These are phyloP conservation scores for Drosophila littoralis DNA, from an alignment of 1,140 invertebrate genomes.

Conservation along the genomic window DNA sequence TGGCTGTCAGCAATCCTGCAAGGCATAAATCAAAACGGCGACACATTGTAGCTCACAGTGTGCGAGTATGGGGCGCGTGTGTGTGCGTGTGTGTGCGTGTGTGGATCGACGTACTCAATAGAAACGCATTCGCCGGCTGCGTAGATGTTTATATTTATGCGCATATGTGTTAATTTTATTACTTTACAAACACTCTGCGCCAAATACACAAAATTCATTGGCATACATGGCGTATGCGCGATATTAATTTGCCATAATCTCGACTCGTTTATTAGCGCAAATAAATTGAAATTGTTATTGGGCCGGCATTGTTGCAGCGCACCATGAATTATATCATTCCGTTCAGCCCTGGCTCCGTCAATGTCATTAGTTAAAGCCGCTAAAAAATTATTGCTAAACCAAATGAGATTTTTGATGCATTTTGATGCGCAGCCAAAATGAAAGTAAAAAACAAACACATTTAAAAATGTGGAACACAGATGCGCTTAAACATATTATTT, in stretches of 20 bases:
- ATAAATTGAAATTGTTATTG: constrained; percentile 52
- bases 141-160: constrained; percentile 64
- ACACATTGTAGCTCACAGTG: constrained; percentile 1
- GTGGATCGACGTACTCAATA: constrained; percentile 21
- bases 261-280: constrained; percentile 53
- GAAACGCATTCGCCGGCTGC: constrained; percentile 34
- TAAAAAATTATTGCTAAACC: constrained; percentile 4
- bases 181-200: constrained; percentile 46
- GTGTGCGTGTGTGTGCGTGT: not conserved
- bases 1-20: constrained; percentile 49
- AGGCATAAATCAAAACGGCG: constrained; percentile 50
- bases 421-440: not conserved
- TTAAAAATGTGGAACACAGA: too few species aligned
- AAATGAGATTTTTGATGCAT: not conserved
- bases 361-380: constrained; percentile 12
- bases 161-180: constrained; percentile 79
- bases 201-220: not conserved
- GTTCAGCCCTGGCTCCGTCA: not conserved
- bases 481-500: too few species aligned
- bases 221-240: constrained; percentile 47
- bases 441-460: too few species aligned
- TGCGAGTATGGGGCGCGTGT: not conserved
- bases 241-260: constrained; percentile 72
- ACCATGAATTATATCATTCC: constrained; percentile 17
- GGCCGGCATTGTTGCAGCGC: constrained; percentile 3